A percentile compares a stretch with the other conserved stretches of the same genome.
Conservation (phyloP, 2,113 vertebrate genomes). For the Xenopus borealis region DNA sequence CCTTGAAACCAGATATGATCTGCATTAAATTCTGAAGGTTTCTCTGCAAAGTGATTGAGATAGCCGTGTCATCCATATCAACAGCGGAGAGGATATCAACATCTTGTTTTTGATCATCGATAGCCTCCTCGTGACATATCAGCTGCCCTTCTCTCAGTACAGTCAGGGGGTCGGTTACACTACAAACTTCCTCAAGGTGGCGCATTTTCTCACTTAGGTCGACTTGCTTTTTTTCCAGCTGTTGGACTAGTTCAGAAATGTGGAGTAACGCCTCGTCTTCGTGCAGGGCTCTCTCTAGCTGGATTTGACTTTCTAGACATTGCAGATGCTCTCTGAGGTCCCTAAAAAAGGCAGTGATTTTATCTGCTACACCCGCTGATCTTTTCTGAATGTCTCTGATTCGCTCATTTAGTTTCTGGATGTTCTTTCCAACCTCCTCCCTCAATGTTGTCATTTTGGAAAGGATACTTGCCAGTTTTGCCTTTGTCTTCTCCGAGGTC, state of each 20-base stretch:
- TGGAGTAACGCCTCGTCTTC: constrained; percentile 13
- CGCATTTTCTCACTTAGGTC: constrained; percentile 10
- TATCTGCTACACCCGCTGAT: too few species aligned
- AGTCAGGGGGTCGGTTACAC: constrained; percentile 10
- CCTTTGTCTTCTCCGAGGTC: constrained; percentile 21
- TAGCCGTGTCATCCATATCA: background rate
- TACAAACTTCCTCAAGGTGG: constrained; percentile 21
- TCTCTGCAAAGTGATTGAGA: background rate
- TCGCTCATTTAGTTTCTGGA: too few species aligned
- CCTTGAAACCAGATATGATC: too few species aligned
- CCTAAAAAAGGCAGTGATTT: too few species aligned
- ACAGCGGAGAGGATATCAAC: constrained; percentile 5
- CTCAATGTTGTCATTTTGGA: background rate
- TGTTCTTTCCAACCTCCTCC: too few species aligned
- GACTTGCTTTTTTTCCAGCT: constrained; percentile 15
- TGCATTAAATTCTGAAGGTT: too few species aligned
- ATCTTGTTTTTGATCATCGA: background rate
- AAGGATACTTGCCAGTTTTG: background rate
- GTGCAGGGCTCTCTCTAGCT: background rate
- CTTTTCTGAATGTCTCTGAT: too few species aligned
- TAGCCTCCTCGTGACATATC: background rate
- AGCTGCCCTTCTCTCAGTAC: constrained; percentile 4
- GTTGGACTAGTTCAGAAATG: constrained; percentile 19
- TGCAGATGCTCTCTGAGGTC: background rate
- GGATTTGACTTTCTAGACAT: constrained; percentile 13